Evolutionary conservation across 1,140 invertebrate genomes (phyloP), one percentile per base, ranked within the genome.

Genomic region (Drosophila carrolli): DNA sequence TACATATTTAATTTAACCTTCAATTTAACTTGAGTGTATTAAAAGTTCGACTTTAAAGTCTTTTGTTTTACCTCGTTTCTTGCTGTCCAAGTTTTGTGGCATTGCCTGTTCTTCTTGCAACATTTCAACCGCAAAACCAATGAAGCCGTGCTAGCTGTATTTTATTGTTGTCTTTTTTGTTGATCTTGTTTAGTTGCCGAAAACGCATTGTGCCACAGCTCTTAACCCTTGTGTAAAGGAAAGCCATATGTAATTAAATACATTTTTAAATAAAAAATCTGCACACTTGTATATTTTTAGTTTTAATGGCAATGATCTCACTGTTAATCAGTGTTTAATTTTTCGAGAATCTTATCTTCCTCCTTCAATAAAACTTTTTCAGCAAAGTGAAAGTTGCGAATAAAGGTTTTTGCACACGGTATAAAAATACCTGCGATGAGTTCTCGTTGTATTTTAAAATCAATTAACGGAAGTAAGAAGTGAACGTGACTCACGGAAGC

Each of bases 91-190:
- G 38, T 75, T 81, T 81, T 71, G 38, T 60, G 60, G 58, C 78
- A 46, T 53, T 47, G 67, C 61, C 56, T 51, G 75, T 82, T 82
- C 81, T 84, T 74, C 78, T 83, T 83, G 81, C 81, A 84, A 84
- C 76, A 83, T 76, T 82, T 84, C 27, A 62, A 76, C 76, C 76
- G 71, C 81, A 71, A 72, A 70, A 57, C 71, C 71, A 75, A 75
- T 60, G 72, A 75, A 76, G 73, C 74, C 63, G 58, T 67, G 57
- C 67, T 58, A 32, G 56, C 54, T 29, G 29, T 37, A 35, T 46
- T 32, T 56, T 14, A 13, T 35, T 67, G 43, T 40, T 40, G 56
- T 37, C 68, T 59, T 70, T 75, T 67, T 71, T 23, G 46, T 55
- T 66, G 76, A 75, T 80, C 76, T 83, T 80, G 81, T 84, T 76